A percentile compares a stretch with the other conserved stretches of the same genome.
Evolutionary conservation across 2,888 invertebrate genomes (phyloP).

Genomic region (Ernsta delagoae): DNA sequence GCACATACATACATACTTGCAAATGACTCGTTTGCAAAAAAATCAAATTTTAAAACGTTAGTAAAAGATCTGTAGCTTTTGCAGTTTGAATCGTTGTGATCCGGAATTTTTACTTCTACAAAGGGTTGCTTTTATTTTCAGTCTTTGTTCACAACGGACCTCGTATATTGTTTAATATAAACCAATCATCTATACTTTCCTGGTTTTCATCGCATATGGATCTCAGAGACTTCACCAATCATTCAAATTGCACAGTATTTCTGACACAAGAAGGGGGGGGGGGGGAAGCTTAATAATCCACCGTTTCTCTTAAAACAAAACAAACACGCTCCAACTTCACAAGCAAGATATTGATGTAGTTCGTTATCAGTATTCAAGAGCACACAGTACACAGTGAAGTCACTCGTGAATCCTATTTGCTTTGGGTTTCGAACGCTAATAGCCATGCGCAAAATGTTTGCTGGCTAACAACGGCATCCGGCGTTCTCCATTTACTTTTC

Average conservation of each 20-base stretch:
- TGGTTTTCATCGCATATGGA: no score
- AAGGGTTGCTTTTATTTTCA: no score
- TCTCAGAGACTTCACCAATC: no score
- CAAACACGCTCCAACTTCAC: neutral
- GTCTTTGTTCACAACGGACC: no score
- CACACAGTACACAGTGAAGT: conserved; percentile 30
- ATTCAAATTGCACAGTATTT: no score
- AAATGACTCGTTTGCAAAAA: neutral
- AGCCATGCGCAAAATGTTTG: conserved; percentile 15
- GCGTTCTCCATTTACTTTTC: neutral
- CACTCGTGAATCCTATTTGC: conserved; percentile 29
- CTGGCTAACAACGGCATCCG: conserved; percentile 8
- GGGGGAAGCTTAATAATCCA: neutral
- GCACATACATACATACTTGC: neutral
- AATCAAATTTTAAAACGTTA: neutral
- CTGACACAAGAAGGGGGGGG: no score
- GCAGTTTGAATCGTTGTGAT: neutral
- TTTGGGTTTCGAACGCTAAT: conserved; percentile 24
- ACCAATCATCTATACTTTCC: no score
- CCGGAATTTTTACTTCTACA: neutral
- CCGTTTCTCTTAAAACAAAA: neutral
- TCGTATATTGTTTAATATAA: no score
- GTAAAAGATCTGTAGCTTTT: conserved; percentile 1
- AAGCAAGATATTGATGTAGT: conserved; percentile 12
- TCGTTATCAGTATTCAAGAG: conserved; percentile 27